Percentiles rank a stretch among this genome's conserved stretches.
Conservation (phyloP, 2,797 vertebrate genomes). For the Cyprinella venusta region DNA sequence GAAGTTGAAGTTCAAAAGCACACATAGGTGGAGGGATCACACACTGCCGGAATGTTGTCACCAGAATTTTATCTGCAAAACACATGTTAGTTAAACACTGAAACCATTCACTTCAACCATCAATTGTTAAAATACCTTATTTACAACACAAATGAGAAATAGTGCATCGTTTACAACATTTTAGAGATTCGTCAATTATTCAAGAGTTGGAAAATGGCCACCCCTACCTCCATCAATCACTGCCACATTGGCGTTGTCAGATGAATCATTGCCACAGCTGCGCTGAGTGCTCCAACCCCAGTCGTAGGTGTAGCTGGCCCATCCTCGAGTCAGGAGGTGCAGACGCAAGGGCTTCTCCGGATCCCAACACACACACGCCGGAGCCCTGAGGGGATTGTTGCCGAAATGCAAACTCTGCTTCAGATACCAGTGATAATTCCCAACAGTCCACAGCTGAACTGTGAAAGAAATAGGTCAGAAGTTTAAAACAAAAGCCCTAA, state of each 20-base stretch:
- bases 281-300: slow-evolving; percentile 89
- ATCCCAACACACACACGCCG: slow-evolving; percentile 88
- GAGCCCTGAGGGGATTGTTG: slow-evolving; percentile 68
- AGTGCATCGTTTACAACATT: not conserved
- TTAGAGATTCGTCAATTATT: not conserved
- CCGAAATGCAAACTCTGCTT: slow-evolving; percentile 92
- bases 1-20: slow-evolving; percentile 84
- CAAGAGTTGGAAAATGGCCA: not conserved
- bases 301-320: slow-evolving; percentile 85
- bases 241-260: slow-evolving; percentile 85
- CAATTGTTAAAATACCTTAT: not conserved
- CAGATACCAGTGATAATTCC: slow-evolving; percentile 98
- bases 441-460: slow-evolving; percentile 95
- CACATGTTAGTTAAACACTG: not conserved
- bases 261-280: slow-evolving; percentile 73
- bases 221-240: slow-evolving; percentile 92
- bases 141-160: not conserved
- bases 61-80: slow-evolving; percentile 84
- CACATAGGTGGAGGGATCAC: slow-evolving; percentile 93
- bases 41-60: slow-evolving; percentile 87
- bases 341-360: slow-evolving; percentile 79
- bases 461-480: slow-evolving; percentile 26
- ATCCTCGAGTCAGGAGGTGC: slow-evolving; percentile 81
- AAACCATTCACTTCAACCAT: not conserved
- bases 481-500: not conserved